These are phyloP conservation scores for Crotalus horridus DNA, from an alignment of 2,113 vertebrate species.

Conservation along the genomic window DNA sequence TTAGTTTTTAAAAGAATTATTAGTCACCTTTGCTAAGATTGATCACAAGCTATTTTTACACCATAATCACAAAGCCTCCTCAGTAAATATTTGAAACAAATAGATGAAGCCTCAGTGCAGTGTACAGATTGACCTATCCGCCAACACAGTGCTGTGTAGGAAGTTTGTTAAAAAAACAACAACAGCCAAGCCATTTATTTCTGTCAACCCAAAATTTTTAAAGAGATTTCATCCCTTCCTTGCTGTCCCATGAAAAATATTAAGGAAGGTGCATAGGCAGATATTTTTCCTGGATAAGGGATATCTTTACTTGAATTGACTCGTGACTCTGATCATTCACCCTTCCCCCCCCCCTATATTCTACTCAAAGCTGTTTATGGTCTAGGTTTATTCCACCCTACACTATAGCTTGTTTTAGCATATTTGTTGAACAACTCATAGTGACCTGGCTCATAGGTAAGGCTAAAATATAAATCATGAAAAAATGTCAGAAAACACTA, in stretches of 20 bases:
- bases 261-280: neutral
- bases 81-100: slow-evolving; percentile 18
- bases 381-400: neutral
- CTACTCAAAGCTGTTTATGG: neutral
- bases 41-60: neutral
- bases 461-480: neutral
- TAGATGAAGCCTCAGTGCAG: slow-evolving; percentile 22
- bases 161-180: neutral
- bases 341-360: neutral
- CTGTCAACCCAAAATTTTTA: neutral
- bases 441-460: neutral
- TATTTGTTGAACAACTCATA: neutral
- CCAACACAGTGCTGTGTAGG: neutral
- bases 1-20: neutral
- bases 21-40: neutral
- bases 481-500: neutral
- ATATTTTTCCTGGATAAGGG: slow-evolving; percentile 2
- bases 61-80: slow-evolving; percentile 14
- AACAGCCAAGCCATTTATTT: neutral
- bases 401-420: neutral
- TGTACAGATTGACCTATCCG: neutral
- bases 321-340: neutral
- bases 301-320: neutral
- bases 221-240: neutral
- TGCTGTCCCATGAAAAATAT: neutral